Base-by-base conservation (phyloP, 2,797 vertebrate genomes). In the Danionella dracula region DNA sequence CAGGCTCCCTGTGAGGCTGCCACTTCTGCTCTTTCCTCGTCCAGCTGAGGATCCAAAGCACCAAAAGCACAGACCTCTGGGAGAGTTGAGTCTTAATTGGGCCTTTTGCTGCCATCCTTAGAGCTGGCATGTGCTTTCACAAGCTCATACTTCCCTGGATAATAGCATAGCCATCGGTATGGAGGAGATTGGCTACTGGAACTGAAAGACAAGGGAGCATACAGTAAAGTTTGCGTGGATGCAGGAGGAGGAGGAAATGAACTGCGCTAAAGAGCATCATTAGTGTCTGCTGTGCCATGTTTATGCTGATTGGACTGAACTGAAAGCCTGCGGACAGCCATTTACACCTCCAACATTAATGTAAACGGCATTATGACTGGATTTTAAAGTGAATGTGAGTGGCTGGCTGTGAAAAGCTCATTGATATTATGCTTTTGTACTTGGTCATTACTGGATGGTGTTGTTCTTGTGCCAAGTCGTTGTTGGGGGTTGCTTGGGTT, bases 1-100 rank as follows among this genome's bases (percentile, higher is more conserved):
- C 49, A 48, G 45, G 65, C 62, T 40, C 68, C 56, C 66, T 66
- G 54, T 58, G 68, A 79, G 72, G 72, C 78, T 76, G 70, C 54
- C 23, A 71, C 45, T 46, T 74, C 38, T 73, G 66, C 61, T 72
- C 74, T 49, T 49, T 57, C 74, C 8, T 27, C 40, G 8, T 46
- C 29, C 27, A 15, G 27, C n/a, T 12, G 49, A 34, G 57, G 38
- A 62, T 19, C 29, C 40, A 50, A 48, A 34, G 29, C 23, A 19
- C 8, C 12, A 34, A 60, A 63, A 59, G n/a, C 40, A 21, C 48
- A 19, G 29, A 11, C 46, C 48, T 57, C 11, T 15, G 49, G 42
- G 42, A 68, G 4, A 20, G 40, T 48, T 51, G 40, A 19, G 57
- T 17, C 32, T 66, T 72, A 74, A 72, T 72, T 59, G 50, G 37